Evolutionary conservation across 2,113 vertebrate species (phyloP).

Genomic region (Pluvialis apricaria): DNA sequence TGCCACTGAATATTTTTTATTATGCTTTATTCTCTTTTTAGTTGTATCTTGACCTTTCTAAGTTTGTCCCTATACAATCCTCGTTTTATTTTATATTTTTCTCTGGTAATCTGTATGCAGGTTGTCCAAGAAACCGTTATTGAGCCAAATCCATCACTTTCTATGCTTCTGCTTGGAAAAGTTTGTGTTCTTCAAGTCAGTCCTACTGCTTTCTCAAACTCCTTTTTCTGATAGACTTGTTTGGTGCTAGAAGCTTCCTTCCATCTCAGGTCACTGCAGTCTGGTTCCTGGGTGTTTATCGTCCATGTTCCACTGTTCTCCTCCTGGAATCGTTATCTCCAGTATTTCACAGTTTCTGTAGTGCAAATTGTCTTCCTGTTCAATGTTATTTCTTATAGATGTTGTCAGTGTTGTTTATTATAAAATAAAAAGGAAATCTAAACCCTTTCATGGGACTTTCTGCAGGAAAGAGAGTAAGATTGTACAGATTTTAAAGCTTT

Average conservation of each 20-base stretch:
- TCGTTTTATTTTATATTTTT: neutral
- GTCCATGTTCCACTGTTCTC: neutral
- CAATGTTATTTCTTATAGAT: neutral
- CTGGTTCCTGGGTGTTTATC: neutral
- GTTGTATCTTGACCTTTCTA: neutral
- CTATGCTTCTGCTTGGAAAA: neutral
- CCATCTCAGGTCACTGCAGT: neutral
- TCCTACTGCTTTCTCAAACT: neutral
- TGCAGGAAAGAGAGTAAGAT: neutral
- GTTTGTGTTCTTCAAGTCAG: neutral
- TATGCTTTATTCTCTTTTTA: neutral
- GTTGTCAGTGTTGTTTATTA: neutral
- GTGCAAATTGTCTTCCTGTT: neutral
- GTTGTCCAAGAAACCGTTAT: neutral
- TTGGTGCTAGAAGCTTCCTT: neutral
- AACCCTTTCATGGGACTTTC: neutral
- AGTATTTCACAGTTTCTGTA: neutral
- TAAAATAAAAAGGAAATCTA: neutral
- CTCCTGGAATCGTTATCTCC: neutral
- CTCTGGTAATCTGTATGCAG: neutral
- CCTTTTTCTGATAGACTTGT: neutral
- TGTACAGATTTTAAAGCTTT: neutral
- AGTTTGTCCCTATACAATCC: neutral
- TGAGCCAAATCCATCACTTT: neutral
- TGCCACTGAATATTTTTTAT: neutral